Base-by-base conservation (phyloP, 2,113 vertebrate species). In the Austrofundulus limnaeus region DNA sequence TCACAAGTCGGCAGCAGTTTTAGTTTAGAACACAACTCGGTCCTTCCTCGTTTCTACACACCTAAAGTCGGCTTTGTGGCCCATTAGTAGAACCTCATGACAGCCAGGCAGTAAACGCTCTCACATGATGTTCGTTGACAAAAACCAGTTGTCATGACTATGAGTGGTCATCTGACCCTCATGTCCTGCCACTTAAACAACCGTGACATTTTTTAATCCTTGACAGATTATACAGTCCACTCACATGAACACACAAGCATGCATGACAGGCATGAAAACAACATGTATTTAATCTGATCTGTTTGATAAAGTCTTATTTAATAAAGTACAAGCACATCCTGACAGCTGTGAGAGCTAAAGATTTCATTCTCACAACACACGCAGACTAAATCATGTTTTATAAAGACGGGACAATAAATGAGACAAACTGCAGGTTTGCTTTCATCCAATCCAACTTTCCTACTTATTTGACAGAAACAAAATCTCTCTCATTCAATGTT, bases 81-180 rank as follows among this genome's bases (percentile, higher is more conserved):
- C 70, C 61, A 24, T 79, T 34, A 86, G 57, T 57, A 14, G 46
- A 60, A 56, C 85, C 85, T 72, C 75, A 80, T 88, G 87, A 89
- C 77, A 58, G 25, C 64, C 39, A 49, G 56, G 25, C 73, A 42
- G 15, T 72, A 65, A 84, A 74, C 52, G 42, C 50, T 51, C 63
- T 85, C 86, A 90, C 87, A 87, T 87, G 86, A 87, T 2, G 1
- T 3, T 51, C 23, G 42, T 65, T 16, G 43, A 60, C 23, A 12
- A 51, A 25, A 46, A 71, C 28, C 3, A 15, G 39, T 51, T 45
- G 56, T 47, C 63, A 61, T 11, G 21, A 46, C 53, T 5, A 10
- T 73, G 72, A 7, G 25, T 1, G 4, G 55, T 80, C 78, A 74
- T 65, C 53, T 79, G 85, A 82, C 67, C 23, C 31, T n/a, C 48